Percentiles rank a stretch among this genome's conserved stretches.
Conservation (phyloP, 2,797 vertebrate species). For the Meda fulgida region DNA sequence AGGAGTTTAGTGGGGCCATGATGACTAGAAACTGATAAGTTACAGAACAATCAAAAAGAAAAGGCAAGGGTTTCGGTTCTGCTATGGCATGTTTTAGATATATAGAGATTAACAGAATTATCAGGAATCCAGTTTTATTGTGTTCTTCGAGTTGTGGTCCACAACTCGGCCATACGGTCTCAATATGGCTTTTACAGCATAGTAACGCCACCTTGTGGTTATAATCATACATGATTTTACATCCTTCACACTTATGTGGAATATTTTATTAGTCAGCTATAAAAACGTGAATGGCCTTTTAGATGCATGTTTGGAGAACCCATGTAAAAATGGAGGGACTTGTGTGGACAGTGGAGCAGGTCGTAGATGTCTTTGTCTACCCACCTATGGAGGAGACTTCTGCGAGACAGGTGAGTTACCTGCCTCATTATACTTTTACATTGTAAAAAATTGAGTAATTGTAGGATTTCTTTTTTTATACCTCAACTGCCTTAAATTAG, state of each 20-base stretch:
- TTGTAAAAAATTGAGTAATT: background rate
- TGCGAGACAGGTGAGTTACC: conserved; percentile 82
- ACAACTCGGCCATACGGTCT: background rate
- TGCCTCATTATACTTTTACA: background rate
- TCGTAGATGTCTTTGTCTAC: conserved; percentile 84
- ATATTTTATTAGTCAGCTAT: background rate
- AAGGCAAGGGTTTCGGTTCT: background rate
- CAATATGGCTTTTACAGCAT: background rate
- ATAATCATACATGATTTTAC: background rate
- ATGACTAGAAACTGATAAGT: conserved; percentile 42
- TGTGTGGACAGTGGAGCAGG: conserved; percentile 79
- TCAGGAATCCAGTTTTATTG: background rate
- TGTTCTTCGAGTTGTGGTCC: background rate
- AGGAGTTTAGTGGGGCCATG: conserved; percentile 27
- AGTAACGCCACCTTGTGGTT: background rate
- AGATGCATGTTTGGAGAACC: conserved; percentile 87
- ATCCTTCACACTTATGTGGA: background rate
- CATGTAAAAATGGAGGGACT: conserved; percentile 92
- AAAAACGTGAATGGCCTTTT: conserved; percentile 57
- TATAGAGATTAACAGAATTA: background rate
- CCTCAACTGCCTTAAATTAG: background rate
- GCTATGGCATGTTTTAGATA: background rate
- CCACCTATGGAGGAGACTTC: conserved; percentile 85
- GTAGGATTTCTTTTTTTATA: background rate
- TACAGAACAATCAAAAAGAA: background rate